Base-by-base conservation (phyloP, 2,888 invertebrate species). In the Tanypteryx hageni region DNA sequence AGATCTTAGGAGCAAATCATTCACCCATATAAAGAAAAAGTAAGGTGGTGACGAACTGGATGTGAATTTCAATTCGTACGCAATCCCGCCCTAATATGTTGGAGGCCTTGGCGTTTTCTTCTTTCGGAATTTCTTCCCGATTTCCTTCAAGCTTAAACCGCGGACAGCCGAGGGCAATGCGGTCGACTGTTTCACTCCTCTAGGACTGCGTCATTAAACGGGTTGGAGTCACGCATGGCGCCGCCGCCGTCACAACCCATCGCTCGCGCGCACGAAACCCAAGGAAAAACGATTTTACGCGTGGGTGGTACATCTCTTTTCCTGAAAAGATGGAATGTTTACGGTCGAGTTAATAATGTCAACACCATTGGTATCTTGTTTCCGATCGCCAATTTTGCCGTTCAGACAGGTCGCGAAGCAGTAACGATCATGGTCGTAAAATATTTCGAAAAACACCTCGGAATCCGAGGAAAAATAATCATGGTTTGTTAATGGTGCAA, bases 101-200 rank as follows among this genome's bases (percentile, higher is more conserved):
- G 27, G 76, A 76, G 27, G 76, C 76, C 76, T 76, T 76, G 59
- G 31, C 31, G 27, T 11, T 31, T 27, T 64, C 89, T 44, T 44
- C 64, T 44, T 64, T 89, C 18, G 89, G 89, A 11, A 59, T 44
- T 68, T n/a, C 89, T 89, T 68, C 89, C 89, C 68, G 89, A 44
- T 64, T 68, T 64, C 89, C 89, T 89, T 89, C 89, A 89, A 89
- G 44, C 89, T 89, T 27, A 86, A 10, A 61, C 86, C 61, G 61
- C n/a, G 31, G 61, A 22, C 16, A 8, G 27, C 59, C 89, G 89
- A 89, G 64, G 68, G 89, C 89, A 64, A 44, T 56, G 61, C 61
- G 16, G 14, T 27, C 61, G 89, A 64, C 44, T 61, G 61, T 27
- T 89, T 16, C 4, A 44, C 5, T 76, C 27, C 44, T 44, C 22